Evolutionary conservation across 2,888 invertebrate genomes (phyloP).

Genomic region (Calliphora vomitoria): DNA sequence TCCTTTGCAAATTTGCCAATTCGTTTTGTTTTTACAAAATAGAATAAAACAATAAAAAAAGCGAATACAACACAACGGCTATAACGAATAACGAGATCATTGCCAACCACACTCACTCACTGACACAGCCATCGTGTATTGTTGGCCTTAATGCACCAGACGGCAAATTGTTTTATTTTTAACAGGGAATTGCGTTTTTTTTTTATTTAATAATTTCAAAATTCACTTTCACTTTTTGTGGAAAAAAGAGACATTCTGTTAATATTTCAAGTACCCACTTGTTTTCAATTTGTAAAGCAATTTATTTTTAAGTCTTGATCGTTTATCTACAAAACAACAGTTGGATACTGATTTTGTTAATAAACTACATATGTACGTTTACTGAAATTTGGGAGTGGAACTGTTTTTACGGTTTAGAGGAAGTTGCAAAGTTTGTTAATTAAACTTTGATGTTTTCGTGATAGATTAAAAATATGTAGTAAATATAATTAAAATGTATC

Average conservation of each 20-base stretch:
- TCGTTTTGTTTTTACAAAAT: constrained; percentile 72
- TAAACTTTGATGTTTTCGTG: too few relatives aligned
- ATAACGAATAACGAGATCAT: constrained; percentile 77
- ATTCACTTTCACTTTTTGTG: constrained; percentile 17
- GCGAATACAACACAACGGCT: not conserved
- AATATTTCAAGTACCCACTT: not conserved
- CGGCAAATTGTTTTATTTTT: constrained; percentile 12
- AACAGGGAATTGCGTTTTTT: not conserved
- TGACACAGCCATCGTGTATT: constrained; percentile 10
- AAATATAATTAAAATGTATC: too few relatives aligned
- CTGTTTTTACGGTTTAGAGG: too few relatives aligned
- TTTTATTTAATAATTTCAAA: constrained; percentile 36
- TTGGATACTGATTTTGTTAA: too few relatives aligned
- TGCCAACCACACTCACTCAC: constrained; percentile 76
- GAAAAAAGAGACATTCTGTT: not conserved
- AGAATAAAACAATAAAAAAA: constrained; percentile 32
- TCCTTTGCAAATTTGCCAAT: constrained; percentile 53
- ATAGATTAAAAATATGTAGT: too few relatives aligned
- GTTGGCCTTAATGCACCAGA: constrained; percentile 37
- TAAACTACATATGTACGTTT: too few relatives aligned
- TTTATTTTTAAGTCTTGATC: too few relatives aligned
- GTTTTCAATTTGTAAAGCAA: not conserved
- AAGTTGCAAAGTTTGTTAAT: too few relatives aligned
- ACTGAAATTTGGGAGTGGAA: too few relatives aligned
- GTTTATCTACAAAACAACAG: too few relatives aligned